Base-by-base conservation (phyloP, 1,140 invertebrate species). In the Linepithema humile region DNA sequence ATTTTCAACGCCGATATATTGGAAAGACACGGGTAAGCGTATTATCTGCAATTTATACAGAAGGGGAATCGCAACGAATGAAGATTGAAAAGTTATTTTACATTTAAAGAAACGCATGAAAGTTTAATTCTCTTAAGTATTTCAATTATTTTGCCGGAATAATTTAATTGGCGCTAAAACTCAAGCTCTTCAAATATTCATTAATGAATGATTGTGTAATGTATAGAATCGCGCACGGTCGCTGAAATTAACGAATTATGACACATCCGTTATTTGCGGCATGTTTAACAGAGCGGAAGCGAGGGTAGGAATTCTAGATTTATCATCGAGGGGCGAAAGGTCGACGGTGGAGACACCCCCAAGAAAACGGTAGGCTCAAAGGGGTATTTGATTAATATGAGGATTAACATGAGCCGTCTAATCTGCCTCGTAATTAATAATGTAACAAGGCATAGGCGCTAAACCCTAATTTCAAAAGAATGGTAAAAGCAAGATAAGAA, bases 311-410 rank as follows among this genome's bases (percentile, higher is more conserved):
- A 84, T 82, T 48, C 62, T 15, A 55, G 35, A 85, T 88, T 88
- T 73, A 84, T 88, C 62, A 82, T 57, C 60, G 60, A 45, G 17
- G 26, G n/a, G 32, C 45, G n/a, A 48, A 80, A 60, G 50, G 4
- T 20, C 57, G 83, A n/a, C 12, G 62, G 29, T 12, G 26, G 15
- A 32, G 3, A 77, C 26, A 40, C 3, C 10, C 26, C 32, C 32
- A 62, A 64, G 43, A 62, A 62, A 50, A 35, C 10, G 40, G 5
- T 45, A 48, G 55, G 43, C 26, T 55, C 35, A 85, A 85, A 1
- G 26, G 38, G 53, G 53, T 88, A 77, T 85, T 85, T 88, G 85
- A 91, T 91, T 91, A 91, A 91, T 88, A 88, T 80, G 70, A 64
- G 83, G 85, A 89, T 90, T 89, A 90, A 89, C 88, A 85, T 65